Evolutionary conservation across 2,113 vertebrate species (phyloP).

Genomic region (Sapayoa aenigma): DNA sequence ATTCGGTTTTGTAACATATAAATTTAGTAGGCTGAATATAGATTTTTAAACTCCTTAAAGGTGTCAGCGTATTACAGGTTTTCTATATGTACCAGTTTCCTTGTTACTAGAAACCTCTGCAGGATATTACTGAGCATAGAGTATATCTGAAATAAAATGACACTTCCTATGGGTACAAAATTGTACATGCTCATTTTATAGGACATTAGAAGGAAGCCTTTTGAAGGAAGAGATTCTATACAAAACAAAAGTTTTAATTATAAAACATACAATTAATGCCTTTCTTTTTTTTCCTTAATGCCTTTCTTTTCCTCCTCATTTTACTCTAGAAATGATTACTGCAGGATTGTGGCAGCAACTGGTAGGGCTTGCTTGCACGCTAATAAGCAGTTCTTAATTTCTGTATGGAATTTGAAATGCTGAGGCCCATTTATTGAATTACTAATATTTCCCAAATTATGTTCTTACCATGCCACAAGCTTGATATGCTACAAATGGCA

Average conservation of each 20-base stretch:
- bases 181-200: background rate
- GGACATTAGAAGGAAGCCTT: background rate
- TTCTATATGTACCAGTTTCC: background rate
- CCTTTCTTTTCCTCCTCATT: slow-evolving; percentile 9
- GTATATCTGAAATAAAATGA: background rate
- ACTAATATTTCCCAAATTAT: background rate
- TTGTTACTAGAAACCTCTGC: background rate
- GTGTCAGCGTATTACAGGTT: background rate
- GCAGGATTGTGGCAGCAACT: background rate
- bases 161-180: background rate
- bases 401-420: background rate
- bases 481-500: background rate
- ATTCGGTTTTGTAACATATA: background rate
- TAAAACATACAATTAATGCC: background rate
- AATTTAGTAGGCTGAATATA: background rate
- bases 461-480: background rate
- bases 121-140: background rate
- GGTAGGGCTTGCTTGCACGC: background rate
- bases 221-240: background rate
- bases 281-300: slow-evolving; percentile 13
- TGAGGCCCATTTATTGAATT: background rate
- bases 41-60: background rate
- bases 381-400: background rate
- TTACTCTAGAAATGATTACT: slow-evolving; percentile 32
- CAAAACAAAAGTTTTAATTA: background rate